Evolutionary conservation across 2,888 invertebrate species (phyloP).

Genomic region (Omphaloscelis lunosa): DNA sequence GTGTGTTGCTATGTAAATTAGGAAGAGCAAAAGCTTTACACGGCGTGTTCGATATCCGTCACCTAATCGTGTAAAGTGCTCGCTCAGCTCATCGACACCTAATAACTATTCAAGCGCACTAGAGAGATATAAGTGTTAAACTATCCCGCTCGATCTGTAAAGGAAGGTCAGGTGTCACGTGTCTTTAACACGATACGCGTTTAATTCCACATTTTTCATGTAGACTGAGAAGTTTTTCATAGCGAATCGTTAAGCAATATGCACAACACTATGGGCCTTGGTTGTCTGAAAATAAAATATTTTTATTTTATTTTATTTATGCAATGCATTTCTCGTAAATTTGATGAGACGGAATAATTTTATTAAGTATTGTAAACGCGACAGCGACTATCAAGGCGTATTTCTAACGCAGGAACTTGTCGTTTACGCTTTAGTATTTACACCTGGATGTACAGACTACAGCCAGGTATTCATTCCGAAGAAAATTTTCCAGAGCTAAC

Average conservation of each 20-base stretch:
- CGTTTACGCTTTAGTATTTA: background rate
- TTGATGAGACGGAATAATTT: background rate
- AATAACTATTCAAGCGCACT: conserved; percentile 19
- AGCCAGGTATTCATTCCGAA: background rate
- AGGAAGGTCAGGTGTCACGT: background rate
- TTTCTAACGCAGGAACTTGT: background rate
- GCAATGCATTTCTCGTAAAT: background rate
- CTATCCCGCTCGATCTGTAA: background rate
- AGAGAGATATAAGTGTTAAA: background rate
- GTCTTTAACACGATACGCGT: background rate
- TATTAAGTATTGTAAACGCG: background rate
- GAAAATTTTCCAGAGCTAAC: background rate
- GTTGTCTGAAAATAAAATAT: no score
- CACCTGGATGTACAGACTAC: background rate
- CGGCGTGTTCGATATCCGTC: background rate
- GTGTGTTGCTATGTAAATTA: background rate
- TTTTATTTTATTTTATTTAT: background rate
- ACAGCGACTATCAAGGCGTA: background rate
- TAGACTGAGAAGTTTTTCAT: background rate
- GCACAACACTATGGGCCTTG: background rate
- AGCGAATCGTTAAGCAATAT: background rate
- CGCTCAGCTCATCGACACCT: background rate
- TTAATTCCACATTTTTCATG: background rate
- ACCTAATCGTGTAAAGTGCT: conserved; percentile 5
- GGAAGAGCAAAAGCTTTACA: background rate